Conservation (phyloP, 1,140 invertebrate genomes). For the Dryas iulia region DNA sequence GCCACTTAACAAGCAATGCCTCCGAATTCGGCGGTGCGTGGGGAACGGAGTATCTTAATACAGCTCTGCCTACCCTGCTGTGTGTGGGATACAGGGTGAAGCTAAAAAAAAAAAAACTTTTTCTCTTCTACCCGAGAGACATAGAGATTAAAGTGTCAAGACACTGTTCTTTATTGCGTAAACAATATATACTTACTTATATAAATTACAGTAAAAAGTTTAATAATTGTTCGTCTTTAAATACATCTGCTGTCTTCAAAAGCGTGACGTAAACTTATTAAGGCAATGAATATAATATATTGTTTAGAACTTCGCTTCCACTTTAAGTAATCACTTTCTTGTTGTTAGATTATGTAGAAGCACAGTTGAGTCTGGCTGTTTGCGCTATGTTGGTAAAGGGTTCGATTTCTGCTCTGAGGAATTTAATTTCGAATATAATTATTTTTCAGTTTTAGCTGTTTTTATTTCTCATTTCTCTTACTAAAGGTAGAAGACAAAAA, state of each 20-base stretch:
- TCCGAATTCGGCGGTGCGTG: no score
- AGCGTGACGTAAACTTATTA: not conserved
- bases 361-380: not conserved
- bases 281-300: not conserved
- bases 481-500: no score
- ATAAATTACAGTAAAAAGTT: not conserved
- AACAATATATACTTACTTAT: not conserved
- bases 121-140: no score
- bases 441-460: not conserved
- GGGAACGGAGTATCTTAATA: no score
- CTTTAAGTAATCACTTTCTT: not conserved
- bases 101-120: no score
- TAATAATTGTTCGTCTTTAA: not conserved
- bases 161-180: no score
- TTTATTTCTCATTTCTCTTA: no score
- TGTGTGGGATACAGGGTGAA: no score
- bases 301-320: not conserved
- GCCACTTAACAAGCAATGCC: no score
- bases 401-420: not conserved
- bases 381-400: not conserved
- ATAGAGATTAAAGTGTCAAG: no score
- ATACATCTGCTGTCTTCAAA: not conserved
- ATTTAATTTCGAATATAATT: not conserved
- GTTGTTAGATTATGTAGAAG: not conserved
- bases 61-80: no score